Conservation (phyloP, 2,888 invertebrate genomes). For the Patella caerulea region DNA sequence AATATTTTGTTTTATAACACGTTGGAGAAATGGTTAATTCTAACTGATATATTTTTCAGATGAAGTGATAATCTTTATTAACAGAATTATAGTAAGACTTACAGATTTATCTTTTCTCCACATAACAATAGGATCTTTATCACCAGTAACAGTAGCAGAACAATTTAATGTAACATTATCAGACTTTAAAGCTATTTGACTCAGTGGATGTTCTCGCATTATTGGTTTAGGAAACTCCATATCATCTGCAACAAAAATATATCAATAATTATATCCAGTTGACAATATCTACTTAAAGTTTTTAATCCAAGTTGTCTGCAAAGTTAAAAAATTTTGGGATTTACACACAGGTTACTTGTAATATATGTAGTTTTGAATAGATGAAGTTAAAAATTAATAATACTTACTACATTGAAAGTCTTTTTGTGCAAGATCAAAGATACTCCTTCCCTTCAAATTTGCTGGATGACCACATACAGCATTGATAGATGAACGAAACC, state of each 20-base stretch:
- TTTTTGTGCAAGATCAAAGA: conserved; percentile 77
- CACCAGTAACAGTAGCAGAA: conserved; percentile 80
- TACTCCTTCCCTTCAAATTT: conserved; percentile 80
- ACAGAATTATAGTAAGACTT: conserved; percentile 29
- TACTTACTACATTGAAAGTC: conserved; percentile 73
- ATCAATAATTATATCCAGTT: background rate
- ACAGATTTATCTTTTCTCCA: conserved; percentile 89
- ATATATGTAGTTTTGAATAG: background rate
- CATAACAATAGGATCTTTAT: conserved; percentile 75
- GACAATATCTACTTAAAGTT: too few species aligned
- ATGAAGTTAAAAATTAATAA: conserved; percentile 7
- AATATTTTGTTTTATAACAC: background rate
- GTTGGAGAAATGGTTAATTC: background rate
- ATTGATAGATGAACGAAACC: conserved; percentile 76
- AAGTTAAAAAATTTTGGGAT: too few species aligned
- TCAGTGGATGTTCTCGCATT: conserved; percentile 85
- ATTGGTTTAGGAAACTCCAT: conserved; percentile 87
- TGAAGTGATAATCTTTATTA: background rate
- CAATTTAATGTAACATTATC: conserved; percentile 86
- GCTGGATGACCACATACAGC: conserved; percentile 88
- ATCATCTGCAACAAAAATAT: conserved; percentile 74
- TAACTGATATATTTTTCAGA: background rate
- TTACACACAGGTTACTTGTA: background rate
- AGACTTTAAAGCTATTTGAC: conserved; percentile 89
- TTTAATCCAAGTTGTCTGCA: too few species aligned